A percentile compares a stretch with the other conserved stretches of the same genome.
These are phyloP conservation scores for Nyctereutes procyonoides DNA, from an alignment of 2,113 vertebrate species.

Conservation along the genomic window DNA sequence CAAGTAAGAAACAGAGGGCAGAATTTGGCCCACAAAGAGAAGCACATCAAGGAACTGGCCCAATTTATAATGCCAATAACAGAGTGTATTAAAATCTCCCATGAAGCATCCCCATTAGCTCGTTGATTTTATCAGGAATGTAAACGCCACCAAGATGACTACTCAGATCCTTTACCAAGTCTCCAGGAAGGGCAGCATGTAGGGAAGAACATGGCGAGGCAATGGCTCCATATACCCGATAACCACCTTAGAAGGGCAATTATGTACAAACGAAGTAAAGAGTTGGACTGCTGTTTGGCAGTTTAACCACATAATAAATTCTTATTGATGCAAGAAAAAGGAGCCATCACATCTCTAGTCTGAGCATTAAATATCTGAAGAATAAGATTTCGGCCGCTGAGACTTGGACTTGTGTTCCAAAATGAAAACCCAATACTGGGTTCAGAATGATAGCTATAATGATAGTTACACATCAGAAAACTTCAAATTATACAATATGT, in stretches of 20 bases:
- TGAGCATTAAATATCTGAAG: slow-evolving; percentile 50
- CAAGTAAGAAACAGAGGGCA: slow-evolving; percentile 72
- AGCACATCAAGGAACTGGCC: slow-evolving; percentile 52
- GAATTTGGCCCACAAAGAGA: slow-evolving; percentile 63
- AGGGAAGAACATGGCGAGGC: neutral
- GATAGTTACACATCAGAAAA: slow-evolving; percentile 43
- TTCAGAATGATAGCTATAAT: slow-evolving; percentile 60
- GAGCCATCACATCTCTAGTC: slow-evolving; percentile 24
- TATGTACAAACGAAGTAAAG: slow-evolving; percentile 34
- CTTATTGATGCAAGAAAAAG: slow-evolving; percentile 34
- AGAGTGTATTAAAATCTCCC: slow-evolving; percentile 61
- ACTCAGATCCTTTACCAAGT: neutral
- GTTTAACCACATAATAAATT: slow-evolving; percentile 60
- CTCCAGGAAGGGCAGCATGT: neutral
- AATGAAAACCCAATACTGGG: slow-evolving; percentile 41
- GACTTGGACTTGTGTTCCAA: slow-evolving; percentile 46
- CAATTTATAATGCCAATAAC: slow-evolving; percentile 66
- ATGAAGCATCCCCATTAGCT: slow-evolving; percentile 33
- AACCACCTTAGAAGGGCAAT: neutral
- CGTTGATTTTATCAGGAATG: slow-evolving; percentile 45
- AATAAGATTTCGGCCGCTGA: slow-evolving; percentile 61
- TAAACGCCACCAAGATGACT: slow-evolving; percentile 64
- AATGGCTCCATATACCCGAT: neutral
- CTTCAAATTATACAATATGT: slow-evolving; percentile 56
- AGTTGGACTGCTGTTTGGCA: neutral